Conservation (phyloP, 2,113 vertebrate species). For the Peromyscus californicus region DNA sequence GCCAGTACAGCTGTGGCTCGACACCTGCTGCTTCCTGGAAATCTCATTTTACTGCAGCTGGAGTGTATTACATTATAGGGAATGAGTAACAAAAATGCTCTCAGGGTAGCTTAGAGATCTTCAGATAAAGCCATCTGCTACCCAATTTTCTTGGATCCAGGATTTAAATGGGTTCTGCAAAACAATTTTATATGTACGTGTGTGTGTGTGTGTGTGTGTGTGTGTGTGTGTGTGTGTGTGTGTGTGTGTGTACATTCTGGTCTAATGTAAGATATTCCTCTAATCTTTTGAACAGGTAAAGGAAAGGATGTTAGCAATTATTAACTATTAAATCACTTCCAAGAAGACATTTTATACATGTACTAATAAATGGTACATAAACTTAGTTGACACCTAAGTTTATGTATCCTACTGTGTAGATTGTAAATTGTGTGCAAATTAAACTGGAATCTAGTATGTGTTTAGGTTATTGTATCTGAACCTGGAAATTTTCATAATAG, state of each 20-base stretch:
- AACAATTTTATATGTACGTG: neutral
- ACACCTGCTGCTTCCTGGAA: constrained; percentile 60
- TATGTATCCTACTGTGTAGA: neutral
- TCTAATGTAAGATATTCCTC: neutral
- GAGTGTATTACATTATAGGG: constrained; percentile 65
- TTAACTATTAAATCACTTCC: neutral
- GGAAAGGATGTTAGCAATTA: neutral
- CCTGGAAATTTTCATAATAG: neutral
- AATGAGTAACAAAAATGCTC: constrained; percentile 48
- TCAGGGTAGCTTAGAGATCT: constrained; percentile 53
- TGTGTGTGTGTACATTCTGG: neutral
- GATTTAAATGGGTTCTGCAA: constrained; percentile 32
- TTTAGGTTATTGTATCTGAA: neutral
- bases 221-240: neutral
- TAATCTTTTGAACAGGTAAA: neutral
- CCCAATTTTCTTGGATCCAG: constrained; percentile 38
- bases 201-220: neutral
- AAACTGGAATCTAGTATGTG: neutral
- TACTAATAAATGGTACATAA: neutral
- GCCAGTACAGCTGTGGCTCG: constrained; percentile 58
- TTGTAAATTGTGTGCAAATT: neutral
- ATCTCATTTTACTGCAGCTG: constrained; percentile 31
- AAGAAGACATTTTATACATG: neutral
- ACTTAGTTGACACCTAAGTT: neutral
- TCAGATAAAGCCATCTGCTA: constrained; percentile 61